Evolutionary conservation across 2,888 invertebrate species (phyloP).

Genomic region (Hermaeophaga mercurialis): DNA sequence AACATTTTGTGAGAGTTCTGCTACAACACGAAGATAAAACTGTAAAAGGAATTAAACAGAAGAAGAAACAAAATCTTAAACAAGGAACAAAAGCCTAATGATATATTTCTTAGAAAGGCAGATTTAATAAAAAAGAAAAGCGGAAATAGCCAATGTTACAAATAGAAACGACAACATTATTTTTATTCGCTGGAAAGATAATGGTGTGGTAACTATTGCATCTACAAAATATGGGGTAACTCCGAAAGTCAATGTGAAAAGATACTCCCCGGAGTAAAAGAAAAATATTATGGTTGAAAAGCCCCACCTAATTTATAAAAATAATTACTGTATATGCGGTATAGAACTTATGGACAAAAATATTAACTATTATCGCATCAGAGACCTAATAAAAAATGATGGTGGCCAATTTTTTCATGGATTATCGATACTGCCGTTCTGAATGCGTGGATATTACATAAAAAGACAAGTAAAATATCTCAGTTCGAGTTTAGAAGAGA

Average conservation of each 20-base stretch:
- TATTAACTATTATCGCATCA: not conserved
- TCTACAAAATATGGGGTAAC: not conserved
- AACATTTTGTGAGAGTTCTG: not conserved
- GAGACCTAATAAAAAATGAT: constrained; percentile 3
- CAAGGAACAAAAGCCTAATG: too few species aligned
- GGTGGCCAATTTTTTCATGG: not conserved
- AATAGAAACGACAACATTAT: not conserved
- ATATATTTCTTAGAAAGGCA: not conserved
- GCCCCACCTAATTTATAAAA: not conserved
- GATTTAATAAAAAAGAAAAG: not conserved
- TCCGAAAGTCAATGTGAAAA: not conserved
- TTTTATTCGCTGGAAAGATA: constrained; percentile 3
- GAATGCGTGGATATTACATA: not conserved
- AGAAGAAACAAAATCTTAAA: too few species aligned
- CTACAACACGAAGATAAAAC: not conserved
- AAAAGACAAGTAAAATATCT: too few species aligned
- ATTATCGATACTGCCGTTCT: not conserved
- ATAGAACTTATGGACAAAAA: constrained; percentile 7
- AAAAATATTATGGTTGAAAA: not conserved
- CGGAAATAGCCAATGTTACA: not conserved
- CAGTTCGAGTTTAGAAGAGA: too few species aligned
- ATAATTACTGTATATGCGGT: too few species aligned
- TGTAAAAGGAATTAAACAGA: not conserved
- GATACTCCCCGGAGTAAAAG: not conserved
- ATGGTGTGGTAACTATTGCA: constrained; percentile 1